These are phyloP conservation scores for Melinopterus prodromus DNA, from an alignment of 2,888 invertebrate species.

Conservation along the genomic window DNA sequence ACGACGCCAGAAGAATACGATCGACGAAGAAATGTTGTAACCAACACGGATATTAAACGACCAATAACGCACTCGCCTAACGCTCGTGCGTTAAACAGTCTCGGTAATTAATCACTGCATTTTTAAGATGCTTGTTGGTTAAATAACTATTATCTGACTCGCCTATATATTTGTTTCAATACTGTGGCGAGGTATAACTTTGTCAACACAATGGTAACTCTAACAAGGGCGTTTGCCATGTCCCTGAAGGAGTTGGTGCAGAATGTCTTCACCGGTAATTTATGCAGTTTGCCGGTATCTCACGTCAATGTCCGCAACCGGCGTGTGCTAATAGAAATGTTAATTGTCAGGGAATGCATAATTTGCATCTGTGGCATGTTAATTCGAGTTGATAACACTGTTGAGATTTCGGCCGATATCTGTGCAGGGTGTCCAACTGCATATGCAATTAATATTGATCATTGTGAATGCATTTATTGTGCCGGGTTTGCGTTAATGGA, in stretches of 20 bases:
- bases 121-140: too few species aligned
- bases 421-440: not conserved
- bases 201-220: not conserved
- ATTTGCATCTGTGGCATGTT: not conserved
- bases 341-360: constrained; percentile 4
- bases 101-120: too few species aligned
- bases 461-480: not conserved
- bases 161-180: too few species aligned
- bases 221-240: not conserved
- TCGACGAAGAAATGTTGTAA: too few species aligned
- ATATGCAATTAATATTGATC: not conserved
- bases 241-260: not conserved
- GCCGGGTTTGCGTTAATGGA: not conserved
- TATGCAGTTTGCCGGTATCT: not conserved
- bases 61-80: too few species aligned
- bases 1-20: too few species aligned
- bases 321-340: not conserved
- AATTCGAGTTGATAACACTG: not conserved
- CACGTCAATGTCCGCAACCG: not conserved
- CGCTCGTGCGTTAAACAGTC: too few species aligned
- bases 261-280: not conserved
- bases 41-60: too few species aligned
- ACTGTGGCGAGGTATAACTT: not conserved
- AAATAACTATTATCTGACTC: too few species aligned
- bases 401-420: not conserved